Evolutionary conservation across 2,888 invertebrate genomes (phyloP).

Genomic region (Himalopsyche kuldschensis): DNA sequence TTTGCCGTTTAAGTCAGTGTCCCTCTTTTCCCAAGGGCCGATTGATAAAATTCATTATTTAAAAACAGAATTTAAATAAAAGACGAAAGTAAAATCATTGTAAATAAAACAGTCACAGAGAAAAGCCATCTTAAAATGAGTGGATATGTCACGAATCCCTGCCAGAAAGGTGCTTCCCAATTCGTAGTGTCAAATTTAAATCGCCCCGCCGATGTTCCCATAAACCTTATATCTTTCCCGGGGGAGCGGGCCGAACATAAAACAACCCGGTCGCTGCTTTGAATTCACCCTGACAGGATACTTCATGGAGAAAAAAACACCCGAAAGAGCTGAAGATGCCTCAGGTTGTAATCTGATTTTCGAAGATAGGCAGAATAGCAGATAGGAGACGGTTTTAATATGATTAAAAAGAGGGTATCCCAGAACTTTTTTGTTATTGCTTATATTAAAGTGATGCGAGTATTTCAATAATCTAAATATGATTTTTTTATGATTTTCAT

Average conservation of each 20-base stretch:
- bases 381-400: background rate
- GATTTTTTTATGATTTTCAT: too few species aligned
- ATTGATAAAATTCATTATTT: too few species aligned
- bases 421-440: too few species aligned
- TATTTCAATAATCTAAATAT: too few species aligned
- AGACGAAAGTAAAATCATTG: too few species aligned
- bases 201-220: conserved; percentile 42
- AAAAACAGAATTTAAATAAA: too few species aligned
- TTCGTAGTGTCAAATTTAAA: background rate
- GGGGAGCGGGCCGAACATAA: conserved; percentile 20
- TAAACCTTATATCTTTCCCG: conserved; percentile 40
- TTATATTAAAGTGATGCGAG: too few species aligned
- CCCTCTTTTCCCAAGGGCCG: too few species aligned
- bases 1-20: too few species aligned
- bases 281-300: background rate
- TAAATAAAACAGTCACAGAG: background rate
- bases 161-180: background rate
- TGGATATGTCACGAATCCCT: background rate
- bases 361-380: background rate
- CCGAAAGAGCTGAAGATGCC: background rate
- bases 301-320: background rate
- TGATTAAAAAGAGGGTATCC: background rate
- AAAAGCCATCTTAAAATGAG: background rate
- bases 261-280: conserved; percentile 22
- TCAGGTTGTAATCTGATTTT: background rate